Percentiles rank a stretch among this genome's conserved stretches.
These are phyloP conservation scores for Brachystomella parvula DNA, from an alignment of 1,140 invertebrate genomes.

Conservation along the genomic window DNA sequence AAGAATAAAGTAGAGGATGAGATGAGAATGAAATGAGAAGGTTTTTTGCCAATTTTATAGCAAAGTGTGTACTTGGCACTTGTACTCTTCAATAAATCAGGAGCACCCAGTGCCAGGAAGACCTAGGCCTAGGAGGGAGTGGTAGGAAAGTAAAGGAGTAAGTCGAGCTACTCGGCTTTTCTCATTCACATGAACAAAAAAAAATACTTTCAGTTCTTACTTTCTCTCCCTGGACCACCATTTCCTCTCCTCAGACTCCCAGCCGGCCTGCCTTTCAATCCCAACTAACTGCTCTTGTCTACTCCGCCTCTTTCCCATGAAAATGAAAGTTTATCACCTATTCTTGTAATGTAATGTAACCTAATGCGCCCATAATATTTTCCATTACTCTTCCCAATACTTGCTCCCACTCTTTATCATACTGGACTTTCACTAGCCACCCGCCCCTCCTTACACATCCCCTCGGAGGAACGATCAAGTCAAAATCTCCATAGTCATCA, in stretches of 20 bases:
- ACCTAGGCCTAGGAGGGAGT: background rate
- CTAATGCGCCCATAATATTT: constrained; percentile 3
- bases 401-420: background rate
- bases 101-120: background rate
- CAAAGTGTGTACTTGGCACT: constrained; percentile 16
- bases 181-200: background rate
- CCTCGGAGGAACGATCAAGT: background rate
- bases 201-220: background rate
- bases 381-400: background rate
- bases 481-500: too few relatives aligned
- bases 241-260: too few relatives aligned
- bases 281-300: background rate
- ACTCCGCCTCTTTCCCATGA: constrained; percentile 2
- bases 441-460: background rate
- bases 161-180: too few relatives aligned
- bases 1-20: background rate
- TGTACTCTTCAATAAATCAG: constrained; percentile 16
- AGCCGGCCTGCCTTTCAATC: too few relatives aligned
- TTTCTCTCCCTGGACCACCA: too few relatives aligned
- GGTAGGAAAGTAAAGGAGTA: background rate
- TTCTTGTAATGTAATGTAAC: constrained; percentile 5
- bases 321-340: constrained; percentile 9
- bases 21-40: constrained; percentile 5
- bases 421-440: too few relatives aligned
- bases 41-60: constrained; percentile 15